Evolutionary conservation across 2,888 invertebrate species (phyloP).

Genomic region (Neria commutata): DNA sequence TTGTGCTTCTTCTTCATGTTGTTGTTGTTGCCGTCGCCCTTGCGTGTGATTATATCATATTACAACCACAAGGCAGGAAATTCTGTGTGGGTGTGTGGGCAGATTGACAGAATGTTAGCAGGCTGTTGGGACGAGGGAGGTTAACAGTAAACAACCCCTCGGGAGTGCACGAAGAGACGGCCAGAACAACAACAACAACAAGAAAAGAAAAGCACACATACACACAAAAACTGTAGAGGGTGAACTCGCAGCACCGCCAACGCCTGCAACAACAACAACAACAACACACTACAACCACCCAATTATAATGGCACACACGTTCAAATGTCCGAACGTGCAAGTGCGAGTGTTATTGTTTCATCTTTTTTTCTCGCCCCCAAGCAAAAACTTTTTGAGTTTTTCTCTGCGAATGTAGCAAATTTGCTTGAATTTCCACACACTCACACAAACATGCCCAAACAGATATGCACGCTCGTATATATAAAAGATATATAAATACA

Average conservation of each 20-base stretch:
- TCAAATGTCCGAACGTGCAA: conserved; percentile 33
- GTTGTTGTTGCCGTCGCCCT: conserved; percentile 11
- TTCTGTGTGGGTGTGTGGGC: too few species aligned
- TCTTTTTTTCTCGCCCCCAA: conserved; percentile 7
- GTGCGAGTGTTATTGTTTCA: conserved; percentile 21
- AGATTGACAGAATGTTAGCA: too few species aligned
- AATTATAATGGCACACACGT: conserved; percentile 39
- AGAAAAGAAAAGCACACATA: conserved; percentile 32
- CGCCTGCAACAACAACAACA: conserved; percentile 35
- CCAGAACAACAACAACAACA: conserved; percentile 16
- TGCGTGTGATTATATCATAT: conserved; percentile 37
- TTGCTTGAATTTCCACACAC: background rate
- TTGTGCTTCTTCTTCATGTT: background rate
- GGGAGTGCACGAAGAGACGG: conserved; percentile 6
- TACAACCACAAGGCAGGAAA: conserved; percentile 48
- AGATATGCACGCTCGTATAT: background rate
- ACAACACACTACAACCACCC: conserved; percentile 42
- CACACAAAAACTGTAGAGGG: conserved; percentile 4
- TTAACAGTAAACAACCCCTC: conserved; percentile 9
- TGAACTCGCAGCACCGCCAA: conserved; percentile 21
- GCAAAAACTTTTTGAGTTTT: conserved; percentile 7
- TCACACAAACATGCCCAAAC: background rate
- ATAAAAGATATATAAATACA: conserved; percentile 16
- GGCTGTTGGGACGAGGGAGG: conserved; percentile 4
- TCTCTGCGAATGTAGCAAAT: background rate